Percentiles rank a stretch among this genome's conserved stretches.
Conservation (phyloP, 2,888 invertebrate genomes). For the Portevinia maculata region DNA sequence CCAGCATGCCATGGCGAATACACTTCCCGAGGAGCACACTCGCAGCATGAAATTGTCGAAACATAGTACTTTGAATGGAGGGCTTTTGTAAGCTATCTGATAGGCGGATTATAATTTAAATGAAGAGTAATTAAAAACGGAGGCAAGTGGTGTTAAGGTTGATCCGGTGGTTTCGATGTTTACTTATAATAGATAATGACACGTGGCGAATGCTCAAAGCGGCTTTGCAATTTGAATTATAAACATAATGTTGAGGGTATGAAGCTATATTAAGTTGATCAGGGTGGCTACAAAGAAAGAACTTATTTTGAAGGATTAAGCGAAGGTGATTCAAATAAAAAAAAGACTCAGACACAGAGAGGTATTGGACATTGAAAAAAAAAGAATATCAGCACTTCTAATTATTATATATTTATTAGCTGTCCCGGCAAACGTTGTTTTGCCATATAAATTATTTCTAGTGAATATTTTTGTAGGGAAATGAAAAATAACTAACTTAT, state of each 20-base stretch:
- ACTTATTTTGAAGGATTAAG: not conserved
- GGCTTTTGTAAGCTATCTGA: constrained; percentile 29
- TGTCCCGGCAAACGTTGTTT: too few relatives aligned
- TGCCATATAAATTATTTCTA: too few relatives aligned
- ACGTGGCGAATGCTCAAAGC: constrained; percentile 36
- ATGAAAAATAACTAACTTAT: too few relatives aligned
- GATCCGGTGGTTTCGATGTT: constrained; percentile 19
- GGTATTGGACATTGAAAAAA: too few relatives aligned
- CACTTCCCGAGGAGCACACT: not conserved
- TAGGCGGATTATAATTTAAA: constrained; percentile 47
- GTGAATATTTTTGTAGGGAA: too few relatives aligned
- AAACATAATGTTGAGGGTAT: constrained; percentile 7
- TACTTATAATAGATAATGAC: constrained; percentile 34
- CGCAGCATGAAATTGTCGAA: constrained; percentile 35
- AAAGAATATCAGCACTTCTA: too few relatives aligned
- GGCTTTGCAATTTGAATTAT: constrained; percentile 38
- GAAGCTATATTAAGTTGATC: not conserved
- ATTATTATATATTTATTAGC: too few relatives aligned
- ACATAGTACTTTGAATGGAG: constrained; percentile 32
- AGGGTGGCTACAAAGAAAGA: not conserved
- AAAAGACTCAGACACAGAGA: too few relatives aligned
- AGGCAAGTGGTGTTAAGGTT: constrained; percentile 14
- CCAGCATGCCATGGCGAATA: not conserved
- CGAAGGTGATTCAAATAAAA: not conserved
- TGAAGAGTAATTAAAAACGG: constrained; percentile 48